Percentiles rank a stretch among this genome's conserved stretches.
phyloP scores from a whole-genome alignment of 2,113 vertebrate genomes.

The Heliornis fulica region DNA sequence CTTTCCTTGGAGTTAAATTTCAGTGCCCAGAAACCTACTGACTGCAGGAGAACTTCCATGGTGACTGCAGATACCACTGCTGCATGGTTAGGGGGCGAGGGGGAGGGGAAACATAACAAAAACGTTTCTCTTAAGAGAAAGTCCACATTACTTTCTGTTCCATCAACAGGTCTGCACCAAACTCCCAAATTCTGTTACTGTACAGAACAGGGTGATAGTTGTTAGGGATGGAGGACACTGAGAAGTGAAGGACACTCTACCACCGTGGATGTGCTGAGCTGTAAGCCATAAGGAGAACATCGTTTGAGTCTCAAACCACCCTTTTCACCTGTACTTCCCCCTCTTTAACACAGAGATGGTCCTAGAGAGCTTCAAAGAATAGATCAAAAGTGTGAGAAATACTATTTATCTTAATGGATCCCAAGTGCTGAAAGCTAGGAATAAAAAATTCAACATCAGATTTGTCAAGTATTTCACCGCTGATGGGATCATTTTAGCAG shows the following conservation, averaged over 20 bases:
- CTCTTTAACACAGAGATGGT: neutral
- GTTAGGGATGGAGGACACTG: neutral
- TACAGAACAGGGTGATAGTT: neutral
- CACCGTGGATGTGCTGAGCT: neutral
- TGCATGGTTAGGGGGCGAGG: neutral
- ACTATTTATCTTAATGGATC: constrained; percentile 37
- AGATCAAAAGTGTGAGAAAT: constrained; percentile 4
- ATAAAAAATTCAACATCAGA: constrained; percentile 62
- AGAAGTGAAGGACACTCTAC: neutral
- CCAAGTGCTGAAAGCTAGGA: constrained; percentile 37
- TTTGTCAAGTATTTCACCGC: constrained; percentile 62
- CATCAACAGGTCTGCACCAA: neutral
- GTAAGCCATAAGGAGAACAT: neutral
- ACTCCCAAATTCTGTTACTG: neutral
- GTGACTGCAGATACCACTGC: neutral
- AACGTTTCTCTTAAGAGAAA: neutral
- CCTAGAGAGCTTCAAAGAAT: neutral
- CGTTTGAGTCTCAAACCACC: neutral
- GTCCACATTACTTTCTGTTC: neutral
- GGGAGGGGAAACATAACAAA: too few species aligned
- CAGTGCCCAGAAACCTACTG: neutral
- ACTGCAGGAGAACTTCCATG: neutral
- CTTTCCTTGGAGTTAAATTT: neutral
- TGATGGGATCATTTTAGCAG: constrained; percentile 62
- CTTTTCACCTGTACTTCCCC: neutral